These are phyloP conservation scores for Yponomeuta evonymella DNA, from an alignment of 2,888 invertebrate genomes.

Conservation along the genomic window DNA sequence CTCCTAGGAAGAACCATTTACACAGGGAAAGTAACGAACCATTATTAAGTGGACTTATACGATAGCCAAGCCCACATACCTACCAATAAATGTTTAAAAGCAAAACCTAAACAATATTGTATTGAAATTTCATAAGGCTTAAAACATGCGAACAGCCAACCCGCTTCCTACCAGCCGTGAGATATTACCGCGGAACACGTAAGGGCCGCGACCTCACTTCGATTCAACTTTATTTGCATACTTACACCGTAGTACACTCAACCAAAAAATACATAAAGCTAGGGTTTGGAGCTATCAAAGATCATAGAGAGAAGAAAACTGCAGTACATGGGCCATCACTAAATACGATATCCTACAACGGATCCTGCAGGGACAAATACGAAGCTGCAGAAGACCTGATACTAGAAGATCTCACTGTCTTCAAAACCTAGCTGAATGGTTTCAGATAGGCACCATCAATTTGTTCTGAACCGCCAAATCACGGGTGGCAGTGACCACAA, in stretches of 20 bases:
- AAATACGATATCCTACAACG: no score
- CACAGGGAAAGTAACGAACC: neutral
- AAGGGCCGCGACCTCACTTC: slow-evolving; percentile 47
- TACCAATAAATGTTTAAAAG: slow-evolving; percentile 5
- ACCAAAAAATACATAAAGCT: neutral
- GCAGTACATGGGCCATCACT: no score
- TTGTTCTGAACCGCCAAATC: no score
- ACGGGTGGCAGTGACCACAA: no score
- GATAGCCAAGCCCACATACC: neutral
- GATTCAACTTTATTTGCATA: slow-evolving; percentile 51
- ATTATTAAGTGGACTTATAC: neutral
- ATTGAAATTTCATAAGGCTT: slow-evolving; percentile 33
- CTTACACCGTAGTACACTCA: slow-evolving; percentile 21
- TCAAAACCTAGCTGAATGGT: no score
- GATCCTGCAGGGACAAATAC: no score
- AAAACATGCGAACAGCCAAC: slow-evolving; percentile 52
- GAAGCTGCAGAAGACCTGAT: no score
- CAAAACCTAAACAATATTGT: slow-evolving; percentile 19
- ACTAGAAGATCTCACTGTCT: no score
- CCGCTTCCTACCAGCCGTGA: slow-evolving; percentile 42
- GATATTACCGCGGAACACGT: slow-evolving; percentile 59
- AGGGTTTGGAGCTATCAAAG: no score
- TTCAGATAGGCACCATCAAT: no score
- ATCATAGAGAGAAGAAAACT: no score
- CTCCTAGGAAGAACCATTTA: no score